Conservation (phyloP, 1,140 invertebrate genomes). For the Zophobas morio region DNA sequence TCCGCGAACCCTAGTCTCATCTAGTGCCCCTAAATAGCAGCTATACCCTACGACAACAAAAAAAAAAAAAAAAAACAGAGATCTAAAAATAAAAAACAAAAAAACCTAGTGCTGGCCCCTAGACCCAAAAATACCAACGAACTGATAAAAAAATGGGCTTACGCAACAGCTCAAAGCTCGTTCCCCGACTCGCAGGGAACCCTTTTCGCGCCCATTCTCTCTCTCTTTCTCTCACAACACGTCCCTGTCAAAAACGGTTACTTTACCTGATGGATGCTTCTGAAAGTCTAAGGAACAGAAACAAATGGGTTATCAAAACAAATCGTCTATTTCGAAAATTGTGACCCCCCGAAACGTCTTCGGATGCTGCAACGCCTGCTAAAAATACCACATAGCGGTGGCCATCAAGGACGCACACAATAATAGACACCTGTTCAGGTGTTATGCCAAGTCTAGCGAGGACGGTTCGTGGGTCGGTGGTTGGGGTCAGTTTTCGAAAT, state of each 20-base stretch:
- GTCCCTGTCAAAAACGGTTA: conserved; percentile 47
- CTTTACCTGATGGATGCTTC: conserved; percentile 61
- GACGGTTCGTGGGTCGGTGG: too few relatives aligned
- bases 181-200: neutral
- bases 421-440: conserved; percentile 21
- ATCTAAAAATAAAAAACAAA: too few relatives aligned
- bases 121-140: conserved; percentile 12
- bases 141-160: conserved; percentile 6
- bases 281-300: conserved; percentile 62
- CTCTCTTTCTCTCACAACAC: conserved; percentile 9
- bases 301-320: too few relatives aligned
- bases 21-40: too few relatives aligned
- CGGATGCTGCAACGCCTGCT: too few relatives aligned
- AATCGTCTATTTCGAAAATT: too few relatives aligned
- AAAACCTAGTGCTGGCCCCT: too few relatives aligned
- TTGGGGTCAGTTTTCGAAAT: too few relatives aligned
- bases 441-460: conserved; percentile 15
- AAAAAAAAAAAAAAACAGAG: too few relatives aligned
- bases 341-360: conserved; percentile 28
- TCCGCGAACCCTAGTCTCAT: too few relatives aligned
- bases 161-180: conserved; percentile 17
- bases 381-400: too few relatives aligned
- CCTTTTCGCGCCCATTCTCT: conserved; percentile 7
- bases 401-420: conserved; percentile 29
- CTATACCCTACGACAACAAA: too few relatives aligned